Conservation (phyloP, 2,888 invertebrate species). For the Dolomedes plantarius region DNA sequence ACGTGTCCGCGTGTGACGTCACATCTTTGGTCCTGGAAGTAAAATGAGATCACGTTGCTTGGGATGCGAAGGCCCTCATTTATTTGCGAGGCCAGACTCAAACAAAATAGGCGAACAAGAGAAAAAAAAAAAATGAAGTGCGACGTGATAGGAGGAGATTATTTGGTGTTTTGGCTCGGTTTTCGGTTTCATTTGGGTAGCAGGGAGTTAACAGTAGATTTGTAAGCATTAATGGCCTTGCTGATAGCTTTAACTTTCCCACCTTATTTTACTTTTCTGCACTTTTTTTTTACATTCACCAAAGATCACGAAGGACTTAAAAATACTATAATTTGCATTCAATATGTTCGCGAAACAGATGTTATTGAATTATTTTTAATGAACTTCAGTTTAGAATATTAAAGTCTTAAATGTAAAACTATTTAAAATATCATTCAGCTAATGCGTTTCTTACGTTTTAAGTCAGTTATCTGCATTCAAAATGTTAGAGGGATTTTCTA, state of each 20-base stretch:
- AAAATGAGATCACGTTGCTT: constrained; percentile 69
- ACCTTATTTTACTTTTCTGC: no score
- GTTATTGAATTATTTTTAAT: no score
- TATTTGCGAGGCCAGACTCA: constrained; percentile 25
- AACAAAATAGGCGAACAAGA: constrained; percentile 13
- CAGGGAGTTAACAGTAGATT: not conserved
- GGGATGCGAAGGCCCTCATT: constrained; percentile 40
- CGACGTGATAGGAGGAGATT: constrained; percentile 13
- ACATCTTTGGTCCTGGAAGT: constrained; percentile 41
- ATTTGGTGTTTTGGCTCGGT: constrained; percentile 12
- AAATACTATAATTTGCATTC: no score
- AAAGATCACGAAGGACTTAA: no score
- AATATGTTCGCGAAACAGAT: no score
- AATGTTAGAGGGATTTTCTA: no score
- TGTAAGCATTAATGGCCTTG: not conserved
- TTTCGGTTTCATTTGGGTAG: constrained; percentile 10
- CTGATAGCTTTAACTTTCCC: not conserved
- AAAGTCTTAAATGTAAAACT: no score
- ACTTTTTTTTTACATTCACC: no score
- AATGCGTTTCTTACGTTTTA: no score
- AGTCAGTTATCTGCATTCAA: no score
- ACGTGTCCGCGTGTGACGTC: constrained; percentile 55
- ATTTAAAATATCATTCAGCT: no score
- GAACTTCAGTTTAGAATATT: no score
- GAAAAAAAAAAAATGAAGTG: not conserved